Conservation (phyloP, 2,888 invertebrate genomes). For the Parochlus steinenii region DNA sequence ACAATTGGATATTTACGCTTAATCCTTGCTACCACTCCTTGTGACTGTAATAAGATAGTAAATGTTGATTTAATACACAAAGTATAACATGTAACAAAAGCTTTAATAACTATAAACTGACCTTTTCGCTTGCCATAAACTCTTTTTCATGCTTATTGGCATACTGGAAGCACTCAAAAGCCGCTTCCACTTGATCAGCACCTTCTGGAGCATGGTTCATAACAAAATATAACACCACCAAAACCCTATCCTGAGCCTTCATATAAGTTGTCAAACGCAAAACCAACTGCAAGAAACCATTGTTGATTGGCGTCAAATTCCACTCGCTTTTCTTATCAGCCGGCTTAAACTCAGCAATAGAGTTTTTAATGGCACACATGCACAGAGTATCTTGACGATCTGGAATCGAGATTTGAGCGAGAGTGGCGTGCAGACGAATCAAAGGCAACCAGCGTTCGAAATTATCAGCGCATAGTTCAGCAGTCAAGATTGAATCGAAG, state of each 20-base stretch:
- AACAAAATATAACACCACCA: constrained; percentile 27
- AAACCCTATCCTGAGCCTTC: constrained; percentile 22
- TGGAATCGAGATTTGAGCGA: constrained; percentile 16
- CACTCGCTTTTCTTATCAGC: constrained; percentile 21
- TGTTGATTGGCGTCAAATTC: constrained; percentile 28
- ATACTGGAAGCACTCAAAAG: constrained; percentile 28
- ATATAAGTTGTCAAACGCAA: constrained; percentile 25
- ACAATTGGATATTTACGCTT: constrained; percentile 28
- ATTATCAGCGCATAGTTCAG: constrained; percentile 27
- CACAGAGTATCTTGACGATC: constrained; percentile 16
- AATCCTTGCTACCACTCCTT: constrained; percentile 23
- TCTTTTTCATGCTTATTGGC: constrained; percentile 20
- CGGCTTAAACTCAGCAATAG: constrained; percentile 25
- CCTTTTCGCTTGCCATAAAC: constrained; percentile 18
- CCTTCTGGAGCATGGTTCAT: constrained; percentile 27
- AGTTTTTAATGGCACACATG: constrained; percentile 29
- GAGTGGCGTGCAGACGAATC: constrained; percentile 24
- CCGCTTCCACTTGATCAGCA: constrained; percentile 29
- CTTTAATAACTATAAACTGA: too few species aligned
- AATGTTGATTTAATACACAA: too few species aligned
- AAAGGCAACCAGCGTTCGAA: constrained; percentile 30
- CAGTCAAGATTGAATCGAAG: constrained; percentile 20
- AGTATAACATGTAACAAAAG: too few species aligned
- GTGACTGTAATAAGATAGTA: too few species aligned
- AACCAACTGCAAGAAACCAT: constrained; percentile 29